Conservation (phyloP, 2,888 invertebrate genomes). For the Brassicogethes aeneus region DNA sequence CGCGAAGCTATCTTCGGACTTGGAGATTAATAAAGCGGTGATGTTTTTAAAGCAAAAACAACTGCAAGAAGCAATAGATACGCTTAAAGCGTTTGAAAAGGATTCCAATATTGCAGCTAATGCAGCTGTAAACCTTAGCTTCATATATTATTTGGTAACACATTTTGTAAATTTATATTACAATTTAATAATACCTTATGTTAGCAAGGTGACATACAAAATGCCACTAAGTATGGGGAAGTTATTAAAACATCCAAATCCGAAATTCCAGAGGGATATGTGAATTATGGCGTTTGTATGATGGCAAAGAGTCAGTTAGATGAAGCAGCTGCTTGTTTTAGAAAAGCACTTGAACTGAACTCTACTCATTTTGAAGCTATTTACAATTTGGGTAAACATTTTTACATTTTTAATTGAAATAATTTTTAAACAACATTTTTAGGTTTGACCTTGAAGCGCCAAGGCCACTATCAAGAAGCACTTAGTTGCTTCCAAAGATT, state of each 20-base stretch:
- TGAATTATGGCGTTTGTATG: slow-evolving; percentile 77
- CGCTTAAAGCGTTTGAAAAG: slow-evolving; percentile 77
- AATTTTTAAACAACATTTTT: slow-evolving; percentile 9
- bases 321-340: slow-evolving; percentile 61
- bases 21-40: slow-evolving; percentile 86
- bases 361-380: slow-evolving; percentile 76
- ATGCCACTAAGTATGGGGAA: slow-evolving; percentile 69
- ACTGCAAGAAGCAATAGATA: slow-evolving; percentile 70
- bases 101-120: slow-evolving; percentile 76
- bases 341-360: slow-evolving; percentile 69
- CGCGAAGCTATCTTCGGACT: slow-evolving; percentile 70
- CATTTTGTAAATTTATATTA: slow-evolving; percentile 5
- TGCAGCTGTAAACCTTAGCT: slow-evolving; percentile 78
- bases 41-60: slow-evolving; percentile 77
- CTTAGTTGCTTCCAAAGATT: slow-evolving; percentile 73
- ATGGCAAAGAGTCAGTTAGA: slow-evolving; percentile 60
- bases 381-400: slow-evolving; percentile 63
- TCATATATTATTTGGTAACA: slow-evolving; percentile 68
- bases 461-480: slow-evolving; percentile 63
- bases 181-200: not conserved
- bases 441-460: slow-evolving; percentile 62
- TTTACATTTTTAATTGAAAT: slow-evolving; percentile 4
- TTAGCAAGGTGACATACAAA: slow-evolving; percentile 70
- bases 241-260: slow-evolving; percentile 64
- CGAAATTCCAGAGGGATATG: slow-evolving; percentile 72